These are phyloP conservation scores for Leuciscus waleckii DNA, from an alignment of 2,797 vertebrate genomes.

Conservation along the genomic window DNA sequence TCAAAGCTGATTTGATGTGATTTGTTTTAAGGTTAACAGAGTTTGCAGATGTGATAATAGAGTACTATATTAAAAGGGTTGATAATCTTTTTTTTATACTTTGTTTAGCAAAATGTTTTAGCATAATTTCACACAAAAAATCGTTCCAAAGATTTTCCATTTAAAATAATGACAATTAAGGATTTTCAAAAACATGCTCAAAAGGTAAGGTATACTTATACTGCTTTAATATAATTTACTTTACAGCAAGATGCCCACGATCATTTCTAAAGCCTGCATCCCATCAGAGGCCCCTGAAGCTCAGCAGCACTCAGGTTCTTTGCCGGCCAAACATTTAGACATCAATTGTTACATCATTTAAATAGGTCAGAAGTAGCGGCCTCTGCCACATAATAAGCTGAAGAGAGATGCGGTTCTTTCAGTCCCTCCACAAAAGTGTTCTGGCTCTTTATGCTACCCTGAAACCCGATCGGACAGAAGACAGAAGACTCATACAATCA, in stretches of 20 bases:
- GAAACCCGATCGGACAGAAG: slow-evolving; percentile 73
- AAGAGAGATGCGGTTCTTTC: slow-evolving; percentile 77
- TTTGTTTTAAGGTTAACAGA: neutral
- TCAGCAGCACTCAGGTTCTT: slow-evolving; percentile 49
- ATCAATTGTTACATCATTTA: slow-evolving; percentile 66
- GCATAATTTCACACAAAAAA: too few species aligned
- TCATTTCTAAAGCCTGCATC: slow-evolving; percentile 44
- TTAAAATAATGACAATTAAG: neutral
- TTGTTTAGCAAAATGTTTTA: neutral
- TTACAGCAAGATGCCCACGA: slow-evolving; percentile 30
- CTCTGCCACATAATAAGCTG: slow-evolving; percentile 70
- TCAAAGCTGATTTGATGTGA: neutral
- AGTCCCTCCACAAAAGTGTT: slow-evolving; percentile 76
- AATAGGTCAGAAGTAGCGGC: slow-evolving; percentile 70
- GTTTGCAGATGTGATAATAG: neutral
- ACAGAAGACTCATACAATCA: slow-evolving; percentile 72
- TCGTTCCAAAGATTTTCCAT: neutral
- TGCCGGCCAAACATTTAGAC: slow-evolving; percentile 58
- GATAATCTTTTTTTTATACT: neutral
- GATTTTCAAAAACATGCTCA: neutral
- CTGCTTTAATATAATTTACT: neutral
- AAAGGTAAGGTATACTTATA: neutral
- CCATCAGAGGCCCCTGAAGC: slow-evolving; percentile 43
- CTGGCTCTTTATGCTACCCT: slow-evolving; percentile 73
- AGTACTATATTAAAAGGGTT: neutral